These are phyloP conservation scores for Phenacoccus solenopsis DNA, from an alignment of 1,140 invertebrate genomes.

Conservation along the genomic window DNA sequence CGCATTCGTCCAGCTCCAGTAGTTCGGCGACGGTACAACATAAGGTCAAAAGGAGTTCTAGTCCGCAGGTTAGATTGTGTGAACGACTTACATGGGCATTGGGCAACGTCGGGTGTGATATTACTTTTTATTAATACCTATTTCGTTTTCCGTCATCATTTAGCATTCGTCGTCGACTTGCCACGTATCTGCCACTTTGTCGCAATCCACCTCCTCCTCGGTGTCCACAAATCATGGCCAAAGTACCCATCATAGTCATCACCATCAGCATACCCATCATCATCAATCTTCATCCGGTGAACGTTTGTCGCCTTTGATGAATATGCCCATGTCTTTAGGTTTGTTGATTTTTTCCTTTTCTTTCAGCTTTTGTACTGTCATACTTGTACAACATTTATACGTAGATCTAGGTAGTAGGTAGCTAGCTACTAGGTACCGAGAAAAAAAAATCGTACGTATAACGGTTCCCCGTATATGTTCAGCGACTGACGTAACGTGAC, in stretches of 20 bases:
- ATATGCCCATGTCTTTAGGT: constrained; percentile 15
- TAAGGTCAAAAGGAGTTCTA: constrained; percentile 39
- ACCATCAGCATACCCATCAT: constrained; percentile 34
- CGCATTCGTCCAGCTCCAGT: constrained; percentile 49
- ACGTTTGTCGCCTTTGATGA: constrained; percentile 25
- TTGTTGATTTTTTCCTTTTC: no score
- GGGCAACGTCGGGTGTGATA: constrained; percentile 28
- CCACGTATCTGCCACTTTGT: constrained; percentile 29
- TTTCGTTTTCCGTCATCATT: constrained; percentile 34
- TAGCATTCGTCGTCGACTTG: constrained; percentile 31
- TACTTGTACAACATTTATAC: no score
- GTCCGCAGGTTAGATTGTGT: constrained; percentile 33
- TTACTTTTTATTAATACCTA: constrained; percentile 32
- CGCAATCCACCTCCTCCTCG: constrained; percentile 30
- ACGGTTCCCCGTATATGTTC: no score
- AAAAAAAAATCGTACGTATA: no score
- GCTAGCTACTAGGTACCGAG: no score
- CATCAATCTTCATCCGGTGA: constrained; percentile 25
- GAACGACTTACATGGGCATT: no score
- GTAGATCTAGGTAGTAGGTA: no score
- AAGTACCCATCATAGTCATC: constrained; percentile 35
- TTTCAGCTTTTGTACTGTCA: no score
- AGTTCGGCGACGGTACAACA: constrained; percentile 43
- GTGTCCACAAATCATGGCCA: constrained; percentile 34
- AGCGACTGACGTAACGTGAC: no score